Conservation (phyloP, 2,797 vertebrate genomes). For the Petrocephalus schoutedeni region DNA sequence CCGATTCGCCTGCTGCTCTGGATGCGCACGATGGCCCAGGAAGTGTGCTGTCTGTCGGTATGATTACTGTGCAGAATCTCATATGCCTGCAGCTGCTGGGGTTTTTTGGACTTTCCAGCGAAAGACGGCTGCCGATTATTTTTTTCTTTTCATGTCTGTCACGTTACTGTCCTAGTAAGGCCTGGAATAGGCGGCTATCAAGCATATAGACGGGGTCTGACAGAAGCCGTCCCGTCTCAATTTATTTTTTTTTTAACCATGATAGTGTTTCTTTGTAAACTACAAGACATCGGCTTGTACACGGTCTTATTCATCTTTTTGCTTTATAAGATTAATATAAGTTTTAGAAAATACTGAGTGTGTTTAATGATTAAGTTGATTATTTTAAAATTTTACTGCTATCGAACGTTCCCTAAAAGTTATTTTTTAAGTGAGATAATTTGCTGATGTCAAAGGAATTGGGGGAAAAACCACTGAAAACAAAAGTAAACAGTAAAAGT, state of each 20-base stretch:
- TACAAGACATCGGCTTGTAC: background rate
- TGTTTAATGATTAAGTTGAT: background rate
- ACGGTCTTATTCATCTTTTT: background rate
- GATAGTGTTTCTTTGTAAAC: background rate
- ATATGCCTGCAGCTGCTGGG: background rate
- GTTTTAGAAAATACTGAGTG: background rate
- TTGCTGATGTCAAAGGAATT: background rate
- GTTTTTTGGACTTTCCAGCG: background rate
- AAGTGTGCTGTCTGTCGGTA: background rate
- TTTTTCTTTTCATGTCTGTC: background rate
- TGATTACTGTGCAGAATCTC: background rate
- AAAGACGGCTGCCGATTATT: background rate
- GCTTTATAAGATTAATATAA: background rate
- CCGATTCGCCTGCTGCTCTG: background rate
- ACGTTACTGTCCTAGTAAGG: background rate
- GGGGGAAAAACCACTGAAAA: background rate
- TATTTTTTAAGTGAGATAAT: background rate
- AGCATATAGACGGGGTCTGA: background rate
- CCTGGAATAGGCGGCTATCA: background rate
- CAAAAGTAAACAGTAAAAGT: background rate
- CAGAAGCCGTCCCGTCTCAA: background rate
- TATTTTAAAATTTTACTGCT: background rate
- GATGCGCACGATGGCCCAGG: background rate
- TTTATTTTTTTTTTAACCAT: background rate
- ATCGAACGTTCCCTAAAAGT: background rate